Evolutionary conservation across 1,140 invertebrate genomes (phyloP).

Genomic region (Adoxophyes honmai): DNA sequence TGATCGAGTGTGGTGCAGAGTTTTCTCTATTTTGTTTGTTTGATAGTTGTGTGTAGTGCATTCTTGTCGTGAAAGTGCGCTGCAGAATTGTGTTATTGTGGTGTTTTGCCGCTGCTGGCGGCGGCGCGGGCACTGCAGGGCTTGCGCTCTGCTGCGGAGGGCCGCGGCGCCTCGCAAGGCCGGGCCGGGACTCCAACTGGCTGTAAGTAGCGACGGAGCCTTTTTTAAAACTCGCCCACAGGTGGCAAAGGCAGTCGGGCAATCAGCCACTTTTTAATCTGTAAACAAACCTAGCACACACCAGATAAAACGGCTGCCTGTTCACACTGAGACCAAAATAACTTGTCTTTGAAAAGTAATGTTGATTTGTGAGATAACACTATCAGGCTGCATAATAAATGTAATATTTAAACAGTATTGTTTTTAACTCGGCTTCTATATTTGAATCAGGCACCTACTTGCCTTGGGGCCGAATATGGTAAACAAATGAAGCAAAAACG

Average conservation of each 20-base stretch:
- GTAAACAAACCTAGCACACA: background rate
- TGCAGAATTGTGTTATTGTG: slow-evolving; percentile 60
- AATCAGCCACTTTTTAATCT: background rate
- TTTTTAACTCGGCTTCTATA: background rate
- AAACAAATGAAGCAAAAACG: background rate
- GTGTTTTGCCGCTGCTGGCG: slow-evolving; percentile 21
- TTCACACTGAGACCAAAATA: background rate
- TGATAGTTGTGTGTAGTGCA: slow-evolving; percentile 63
- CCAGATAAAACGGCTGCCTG: background rate
- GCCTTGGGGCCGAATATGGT: background rate
- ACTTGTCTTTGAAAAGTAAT: slow-evolving; percentile 6
- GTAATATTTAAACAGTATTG: slow-evolving; percentile 7
- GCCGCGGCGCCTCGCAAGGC: no score
- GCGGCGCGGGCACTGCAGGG: background rate
- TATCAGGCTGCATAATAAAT: slow-evolving; percentile 11
- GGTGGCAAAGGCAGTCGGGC: slow-evolving; percentile 1
- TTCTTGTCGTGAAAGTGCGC: slow-evolving; percentile 70
- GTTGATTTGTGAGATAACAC: slow-evolving; percentile 7
- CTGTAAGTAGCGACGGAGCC: background rate
- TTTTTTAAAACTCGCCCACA: background rate
- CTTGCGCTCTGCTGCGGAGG: no score
- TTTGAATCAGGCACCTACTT: slow-evolving; percentile 5
- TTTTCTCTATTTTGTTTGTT: slow-evolving; percentile 60
- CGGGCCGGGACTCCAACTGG: no score
- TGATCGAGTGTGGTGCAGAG: slow-evolving; percentile 31